Base-by-base conservation (phyloP, 2,113 vertebrate genomes). In the Thymallus thymallus region DNA sequence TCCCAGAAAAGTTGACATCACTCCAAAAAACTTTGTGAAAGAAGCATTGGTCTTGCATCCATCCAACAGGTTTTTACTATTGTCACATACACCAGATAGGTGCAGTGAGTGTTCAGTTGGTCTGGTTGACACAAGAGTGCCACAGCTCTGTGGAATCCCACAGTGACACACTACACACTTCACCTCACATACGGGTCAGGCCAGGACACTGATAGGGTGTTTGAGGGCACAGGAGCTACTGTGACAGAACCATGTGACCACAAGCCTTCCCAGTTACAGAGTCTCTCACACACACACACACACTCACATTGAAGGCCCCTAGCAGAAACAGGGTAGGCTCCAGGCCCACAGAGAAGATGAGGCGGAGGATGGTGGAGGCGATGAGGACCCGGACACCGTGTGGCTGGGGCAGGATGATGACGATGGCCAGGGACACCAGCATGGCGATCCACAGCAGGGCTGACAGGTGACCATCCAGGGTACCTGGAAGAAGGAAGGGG, bases 291-390 rank as follows among this genome's bases (percentile, higher is more conserved):
- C 4, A 61, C 55, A 61, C 64, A 26, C 55, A 69, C 20, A 55
- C 18, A 88, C 97, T 96, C 85, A 99, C 98, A 0, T 99, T 99
- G 89, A 98, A 99, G 0, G 94, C 96, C 12, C 98, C 98, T 68
- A 99, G 93, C 2, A 98, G 92, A 77, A 98, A 96, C 46, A 99
- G 71, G 0, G 97, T 98, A 69, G 97, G 97, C 46, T 99, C 96
- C n/a, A 98, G 86, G 7, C 98, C 98, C 0, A 98, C 95, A 0
- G 97, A 99, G 84, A 99, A 99, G 82, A 99, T 99, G 13, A 99
- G 90, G 0, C 98, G 93, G 12, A 99, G 86, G 74, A 99, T 99
- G 2, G 95, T 98, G 72, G 96, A 98, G 14, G 96, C 96, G 6
- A 99, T 98, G 30, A 99, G 90, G 3, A 96, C 96, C 23, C 98